Percentiles rank a stretch among this genome's conserved stretches.
These are phyloP conservation scores for Phorcus lineatus DNA, from an alignment of 2,888 invertebrate genomes.

Conservation along the genomic window DNA sequence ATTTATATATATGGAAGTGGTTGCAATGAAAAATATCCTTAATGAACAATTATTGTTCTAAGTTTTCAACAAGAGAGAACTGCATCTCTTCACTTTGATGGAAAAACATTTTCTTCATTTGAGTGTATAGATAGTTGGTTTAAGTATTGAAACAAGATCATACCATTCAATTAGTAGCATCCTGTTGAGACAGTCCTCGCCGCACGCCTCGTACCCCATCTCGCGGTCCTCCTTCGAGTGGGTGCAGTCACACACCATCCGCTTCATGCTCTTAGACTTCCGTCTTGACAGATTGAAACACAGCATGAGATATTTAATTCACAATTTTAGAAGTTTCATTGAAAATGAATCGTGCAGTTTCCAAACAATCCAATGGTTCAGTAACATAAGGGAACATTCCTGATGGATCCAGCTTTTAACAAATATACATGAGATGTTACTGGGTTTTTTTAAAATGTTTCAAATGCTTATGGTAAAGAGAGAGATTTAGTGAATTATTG, in stretches of 20 bases:
- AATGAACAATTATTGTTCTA: too few species aligned
- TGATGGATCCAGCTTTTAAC: neutral
- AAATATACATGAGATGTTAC: neutral
- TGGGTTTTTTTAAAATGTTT: neutral
- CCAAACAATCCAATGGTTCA: neutral
- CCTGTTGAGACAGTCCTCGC: slow-evolving; percentile 96
- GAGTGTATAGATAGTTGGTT: too few species aligned
- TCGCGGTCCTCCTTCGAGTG: slow-evolving; percentile 91
- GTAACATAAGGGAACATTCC: neutral
- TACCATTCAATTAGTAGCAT: slow-evolving; percentile 99
- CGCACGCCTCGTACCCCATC: slow-evolving; percentile 90
- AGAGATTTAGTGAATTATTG: too few species aligned
- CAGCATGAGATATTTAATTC: neutral
- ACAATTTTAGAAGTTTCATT: neutral
- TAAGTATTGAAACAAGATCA: too few species aligned
- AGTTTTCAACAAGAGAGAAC: too few species aligned
- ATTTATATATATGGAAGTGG: too few species aligned
- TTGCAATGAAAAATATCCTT: too few species aligned
- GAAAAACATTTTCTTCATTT: too few species aligned
- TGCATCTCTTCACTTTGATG: too few species aligned
- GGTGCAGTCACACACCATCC: slow-evolving; percentile 97
- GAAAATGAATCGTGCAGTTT: too few species aligned
- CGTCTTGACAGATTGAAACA: slow-evolving; percentile 75
- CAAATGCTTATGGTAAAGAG: too few species aligned
- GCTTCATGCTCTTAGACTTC: slow-evolving; percentile 83